Percentiles rank a stretch among this genome's conserved stretches.
Evolutionary conservation across 1,140 invertebrate genomes (phyloP).

Genomic region (Arion vulgaris): DNA sequence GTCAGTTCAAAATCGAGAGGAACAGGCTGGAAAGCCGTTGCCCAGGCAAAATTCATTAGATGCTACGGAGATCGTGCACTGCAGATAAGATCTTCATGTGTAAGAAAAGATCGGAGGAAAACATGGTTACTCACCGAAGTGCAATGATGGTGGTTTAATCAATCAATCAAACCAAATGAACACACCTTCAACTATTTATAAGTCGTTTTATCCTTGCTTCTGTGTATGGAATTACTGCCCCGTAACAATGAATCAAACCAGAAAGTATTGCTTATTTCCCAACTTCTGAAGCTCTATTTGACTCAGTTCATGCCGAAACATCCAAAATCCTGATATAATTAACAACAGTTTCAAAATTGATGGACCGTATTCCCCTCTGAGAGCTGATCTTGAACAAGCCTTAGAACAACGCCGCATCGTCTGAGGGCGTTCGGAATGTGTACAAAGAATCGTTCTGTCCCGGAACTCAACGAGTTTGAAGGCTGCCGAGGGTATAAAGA

Average conservation of each 20-base stretch:
- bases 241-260: no score
- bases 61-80: no score
- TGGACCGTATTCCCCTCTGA: background rate
- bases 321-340: background rate
- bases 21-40: no score
- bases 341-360: background rate
- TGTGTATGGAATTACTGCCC: background rate
- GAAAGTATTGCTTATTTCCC: background rate
- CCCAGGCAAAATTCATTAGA: no score
- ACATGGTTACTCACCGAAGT: no score
- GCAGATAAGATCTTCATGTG: no score
- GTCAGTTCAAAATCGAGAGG: no score
- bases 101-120: no score
- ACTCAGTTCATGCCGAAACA: background rate
- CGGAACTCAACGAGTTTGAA: background rate
- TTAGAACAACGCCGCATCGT: background rate
- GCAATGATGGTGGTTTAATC: no score
- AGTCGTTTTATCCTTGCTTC: no score
- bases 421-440: background rate
- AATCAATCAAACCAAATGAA: background rate
- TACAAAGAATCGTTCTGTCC: background rate
- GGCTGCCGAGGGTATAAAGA: background rate
- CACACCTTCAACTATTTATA: no score
- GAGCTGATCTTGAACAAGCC: background rate
- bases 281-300: background rate